phyloP scores from a whole-genome alignment of 2,888 invertebrate genomes.

The Buathra laborator region DNA sequence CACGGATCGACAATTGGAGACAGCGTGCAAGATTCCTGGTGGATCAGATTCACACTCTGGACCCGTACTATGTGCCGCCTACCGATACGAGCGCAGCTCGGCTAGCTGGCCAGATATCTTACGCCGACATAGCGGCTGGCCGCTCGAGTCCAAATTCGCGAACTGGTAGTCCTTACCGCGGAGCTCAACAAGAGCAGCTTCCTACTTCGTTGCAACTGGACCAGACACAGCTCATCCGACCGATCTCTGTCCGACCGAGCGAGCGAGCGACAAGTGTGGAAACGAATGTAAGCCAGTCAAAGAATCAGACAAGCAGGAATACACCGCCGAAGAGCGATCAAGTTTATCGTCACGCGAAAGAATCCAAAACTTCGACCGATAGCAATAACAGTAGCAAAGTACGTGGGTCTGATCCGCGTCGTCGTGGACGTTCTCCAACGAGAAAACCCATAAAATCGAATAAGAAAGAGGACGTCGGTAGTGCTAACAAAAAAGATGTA shows the following conservation, averaged over 20 bases:
- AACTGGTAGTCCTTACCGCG: constrained; percentile 80
- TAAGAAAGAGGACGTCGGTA: constrained; percentile 52
- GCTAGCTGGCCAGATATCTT: constrained; percentile 84
- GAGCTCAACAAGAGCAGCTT: constrained; percentile 74
- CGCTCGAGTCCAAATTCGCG: constrained; percentile 85
- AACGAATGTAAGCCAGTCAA: constrained; percentile 1
- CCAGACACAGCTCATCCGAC: constrained; percentile 69
- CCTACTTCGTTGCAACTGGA: constrained; percentile 69
- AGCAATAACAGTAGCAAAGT: constrained; percentile 48
- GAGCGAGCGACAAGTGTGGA: constrained; percentile 72
- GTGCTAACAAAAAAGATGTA: constrained; percentile 57
- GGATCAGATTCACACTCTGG: constrained; percentile 90
- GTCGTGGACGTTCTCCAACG: constrained; percentile 87
- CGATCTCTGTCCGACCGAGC: constrained; percentile 80
- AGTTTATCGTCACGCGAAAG: constrained; percentile 32
- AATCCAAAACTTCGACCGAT: constrained; percentile 34
- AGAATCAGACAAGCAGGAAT: constrained; percentile 28
- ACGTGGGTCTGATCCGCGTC: constrained; percentile 79
- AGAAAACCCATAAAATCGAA: constrained; percentile 75
- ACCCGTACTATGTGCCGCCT: constrained; percentile 90
- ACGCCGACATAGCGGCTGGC: constrained; percentile 91
- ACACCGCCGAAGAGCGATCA: constrained; percentile 44
- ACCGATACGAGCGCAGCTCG: constrained; percentile 86
- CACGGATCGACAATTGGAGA: constrained; percentile 89
- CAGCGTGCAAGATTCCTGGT: constrained; percentile 91